Evolutionary conservation across 2,888 invertebrate genomes (phyloP).

Genomic region (Boloria euphrosyne): DNA sequence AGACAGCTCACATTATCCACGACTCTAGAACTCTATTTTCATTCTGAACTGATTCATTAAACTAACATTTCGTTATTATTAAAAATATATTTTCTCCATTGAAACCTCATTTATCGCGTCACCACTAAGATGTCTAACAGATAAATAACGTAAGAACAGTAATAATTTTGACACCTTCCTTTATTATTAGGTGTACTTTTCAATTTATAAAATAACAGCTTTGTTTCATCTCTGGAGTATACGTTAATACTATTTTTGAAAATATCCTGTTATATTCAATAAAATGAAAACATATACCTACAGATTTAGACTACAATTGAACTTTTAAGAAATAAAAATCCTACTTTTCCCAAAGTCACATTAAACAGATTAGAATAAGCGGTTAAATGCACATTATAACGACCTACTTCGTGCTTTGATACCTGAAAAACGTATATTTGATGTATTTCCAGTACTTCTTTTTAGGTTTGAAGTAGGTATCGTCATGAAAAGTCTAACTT

Average conservation of each 20-base stretch:
- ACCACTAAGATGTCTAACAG: slow-evolving; percentile 10
- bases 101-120: slow-evolving; percentile 6
- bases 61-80: not conserved
- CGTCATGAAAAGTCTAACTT: no score
- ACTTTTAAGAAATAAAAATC: no score
- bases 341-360: no score
- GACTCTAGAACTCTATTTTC: slow-evolving; percentile 5
- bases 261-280: not conserved
- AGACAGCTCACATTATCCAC: slow-evolving; percentile 31
- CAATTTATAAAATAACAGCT: slow-evolving; percentile 14
- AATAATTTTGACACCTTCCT: slow-evolving; percentile 15
- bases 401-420: no score
- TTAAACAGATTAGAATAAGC: no score
- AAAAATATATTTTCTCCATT: slow-evolving; percentile 8
- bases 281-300: not conserved
- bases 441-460: no score
- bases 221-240: slow-evolving; percentile 1
- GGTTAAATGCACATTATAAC: no score
- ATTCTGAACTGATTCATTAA: no score
- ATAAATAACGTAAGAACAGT: slow-evolving; percentile 16
- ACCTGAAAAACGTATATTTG: no score
- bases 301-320: no score
- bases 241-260: not conserved
- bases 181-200: slow-evolving; percentile 12
- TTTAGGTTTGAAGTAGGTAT: no score